Evolutionary conservation across 2,888 invertebrate genomes (phyloP).

Genomic region (Ennomos quercinarius): DNA sequence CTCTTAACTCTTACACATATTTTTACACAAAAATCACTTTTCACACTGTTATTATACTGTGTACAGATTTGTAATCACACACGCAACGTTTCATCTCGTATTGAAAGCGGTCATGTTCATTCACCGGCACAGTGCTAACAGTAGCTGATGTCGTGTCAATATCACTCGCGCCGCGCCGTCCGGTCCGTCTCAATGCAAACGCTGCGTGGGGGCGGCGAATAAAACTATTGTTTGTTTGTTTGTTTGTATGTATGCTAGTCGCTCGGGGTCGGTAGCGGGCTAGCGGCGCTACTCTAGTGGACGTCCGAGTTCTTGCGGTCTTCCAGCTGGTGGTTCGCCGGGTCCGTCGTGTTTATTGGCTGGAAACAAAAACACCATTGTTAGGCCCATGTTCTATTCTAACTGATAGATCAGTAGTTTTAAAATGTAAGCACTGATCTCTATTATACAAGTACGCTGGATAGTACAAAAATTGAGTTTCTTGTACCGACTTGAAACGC

Average conservation of each 20-base stretch:
- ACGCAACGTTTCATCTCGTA: conserved; percentile 24
- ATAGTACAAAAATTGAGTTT: too few species aligned
- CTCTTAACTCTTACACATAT: conserved; percentile 38
- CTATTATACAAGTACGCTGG: too few species aligned
- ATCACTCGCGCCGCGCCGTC: conserved; percentile 26
- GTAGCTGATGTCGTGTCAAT: conserved; percentile 14
- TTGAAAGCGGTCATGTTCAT: conserved; percentile 24
- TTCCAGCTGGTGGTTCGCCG: conserved; percentile 91
- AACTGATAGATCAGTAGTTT: too few species aligned
- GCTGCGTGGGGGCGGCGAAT: conserved; percentile 58
- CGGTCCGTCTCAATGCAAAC: conserved; percentile 62
- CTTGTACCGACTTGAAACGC: too few species aligned
- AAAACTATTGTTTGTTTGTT: conserved; percentile 77
- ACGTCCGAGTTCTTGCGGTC: conserved; percentile 93
- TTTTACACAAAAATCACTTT: conserved; percentile 42
- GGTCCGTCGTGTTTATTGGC: conserved; percentile 93
- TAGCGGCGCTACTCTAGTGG: conserved; percentile 86
- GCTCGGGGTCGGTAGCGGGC: conserved; percentile 40
- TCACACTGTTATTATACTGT: conserved; percentile 41
- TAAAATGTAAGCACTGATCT: too few species aligned
- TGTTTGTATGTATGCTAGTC: conserved; percentile 52
- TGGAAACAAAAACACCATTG: conserved; percentile 67
- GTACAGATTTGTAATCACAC: conserved; percentile 36
- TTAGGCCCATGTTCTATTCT: too few species aligned
- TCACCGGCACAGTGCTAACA: conserved; percentile 16